These are phyloP conservation scores for Platanista minor DNA, from an alignment of 2,113 vertebrate species.

Conservation along the genomic window DNA sequence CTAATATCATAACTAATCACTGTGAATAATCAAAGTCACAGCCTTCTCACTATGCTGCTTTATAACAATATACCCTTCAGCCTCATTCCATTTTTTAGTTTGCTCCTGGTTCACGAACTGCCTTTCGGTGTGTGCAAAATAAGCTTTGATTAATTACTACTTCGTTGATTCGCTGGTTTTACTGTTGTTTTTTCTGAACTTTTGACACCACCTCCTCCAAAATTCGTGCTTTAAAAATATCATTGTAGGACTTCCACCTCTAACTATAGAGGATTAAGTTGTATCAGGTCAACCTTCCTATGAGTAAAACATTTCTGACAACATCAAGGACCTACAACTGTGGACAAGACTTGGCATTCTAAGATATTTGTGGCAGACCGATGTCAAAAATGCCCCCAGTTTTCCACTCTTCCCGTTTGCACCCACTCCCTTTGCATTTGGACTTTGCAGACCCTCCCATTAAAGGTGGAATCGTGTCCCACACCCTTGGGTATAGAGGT, in stretches of 20 bases:
- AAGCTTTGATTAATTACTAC: not conserved
- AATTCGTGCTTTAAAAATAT: constrained; percentile 5
- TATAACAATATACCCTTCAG: not conserved
- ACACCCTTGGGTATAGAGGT: not conserved
- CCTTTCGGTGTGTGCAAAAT: not conserved
- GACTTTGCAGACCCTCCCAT: not conserved
- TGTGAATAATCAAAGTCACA: not conserved
- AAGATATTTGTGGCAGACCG: not conserved
- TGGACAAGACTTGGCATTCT: not conserved
- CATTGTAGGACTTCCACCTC: not conserved
- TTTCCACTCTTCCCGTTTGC: not conserved
- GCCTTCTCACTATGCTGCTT: not conserved
- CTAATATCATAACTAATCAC: not conserved
- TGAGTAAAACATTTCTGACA: not conserved
- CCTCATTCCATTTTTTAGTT: not conserved
- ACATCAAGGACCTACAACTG: not conserved
- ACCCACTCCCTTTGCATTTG: not conserved
- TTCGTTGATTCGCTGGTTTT: not conserved
- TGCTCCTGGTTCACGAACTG: not conserved
- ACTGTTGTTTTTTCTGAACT: not conserved
- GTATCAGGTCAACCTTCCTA: not conserved
- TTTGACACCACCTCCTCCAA: not conserved
- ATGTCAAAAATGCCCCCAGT: not conserved
- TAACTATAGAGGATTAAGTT: not conserved
- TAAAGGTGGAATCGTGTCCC: not conserved